Evolutionary conservation across 2,113 vertebrate species (phyloP).

Genomic region (Pristiophorus japonicus): DNA sequence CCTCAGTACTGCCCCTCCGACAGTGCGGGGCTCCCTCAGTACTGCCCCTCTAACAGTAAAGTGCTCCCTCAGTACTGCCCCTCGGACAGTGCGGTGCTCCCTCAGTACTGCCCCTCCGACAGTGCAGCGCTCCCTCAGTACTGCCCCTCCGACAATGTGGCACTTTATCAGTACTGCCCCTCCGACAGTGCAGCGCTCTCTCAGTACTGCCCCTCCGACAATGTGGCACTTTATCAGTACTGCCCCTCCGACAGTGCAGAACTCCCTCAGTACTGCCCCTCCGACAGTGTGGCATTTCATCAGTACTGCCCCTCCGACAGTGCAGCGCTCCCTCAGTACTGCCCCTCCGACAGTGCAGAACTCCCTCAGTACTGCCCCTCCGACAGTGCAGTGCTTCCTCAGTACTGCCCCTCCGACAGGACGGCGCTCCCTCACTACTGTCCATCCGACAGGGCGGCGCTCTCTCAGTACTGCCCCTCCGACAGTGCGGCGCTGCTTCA

Average conservation of each 20-base stretch:
- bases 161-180: not conserved
- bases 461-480: not conserved
- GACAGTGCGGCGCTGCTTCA: not conserved
- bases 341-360: not conserved
- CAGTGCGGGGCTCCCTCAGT: constrained; percentile 7
- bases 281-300: not conserved
- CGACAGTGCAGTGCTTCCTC: not conserved
- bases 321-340: not conserved
- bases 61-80: not conserved
- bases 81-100: not conserved
- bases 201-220: not conserved
- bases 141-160: not conserved
- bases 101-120: not conserved
- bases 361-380: not conserved
- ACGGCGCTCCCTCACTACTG: not conserved
- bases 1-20: not conserved
- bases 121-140: not conserved
- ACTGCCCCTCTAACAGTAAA: not conserved
- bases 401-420: not conserved
- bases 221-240: not conserved
- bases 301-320: not conserved
- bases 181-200: not conserved
- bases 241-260: not conserved
- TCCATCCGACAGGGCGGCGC: not conserved
- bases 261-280: not conserved